A percentile compares a stretch with the other conserved stretches of the same genome.
Evolutionary conservation across 2,797 vertebrate genomes (phyloP).

Genomic region (Phrynocephalus forsythii): DNA sequence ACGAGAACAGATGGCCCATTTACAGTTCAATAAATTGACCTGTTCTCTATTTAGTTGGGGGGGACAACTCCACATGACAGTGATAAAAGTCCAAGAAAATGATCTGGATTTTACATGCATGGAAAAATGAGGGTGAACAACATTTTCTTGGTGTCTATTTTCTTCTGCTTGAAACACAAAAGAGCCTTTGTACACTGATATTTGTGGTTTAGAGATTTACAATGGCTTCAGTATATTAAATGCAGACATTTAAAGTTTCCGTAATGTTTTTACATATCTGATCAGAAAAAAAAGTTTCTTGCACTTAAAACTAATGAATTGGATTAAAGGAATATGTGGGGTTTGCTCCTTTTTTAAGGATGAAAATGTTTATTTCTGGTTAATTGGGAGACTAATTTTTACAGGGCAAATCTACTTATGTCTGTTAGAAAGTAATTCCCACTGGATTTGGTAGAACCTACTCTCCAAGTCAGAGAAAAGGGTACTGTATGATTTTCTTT

Average conservation of each 20-base stretch:
- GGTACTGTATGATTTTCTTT: background rate
- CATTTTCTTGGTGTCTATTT: conserved; percentile 5
- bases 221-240: conserved; percentile 16
- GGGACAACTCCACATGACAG: background rate
- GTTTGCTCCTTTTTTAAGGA: conserved; percentile 67
- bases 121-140: background rate
- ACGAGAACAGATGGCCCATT: background rate
- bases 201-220: conserved; percentile 48
- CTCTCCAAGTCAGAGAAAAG: too few species aligned
- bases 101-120: conserved; percentile 4
- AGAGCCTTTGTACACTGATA: conserved; percentile 15
- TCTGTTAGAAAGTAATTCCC: background rate
- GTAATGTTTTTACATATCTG: conserved; percentile 45
- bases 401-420: background rate
- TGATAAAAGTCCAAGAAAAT: conserved; percentile 27
- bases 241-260: conserved; percentile 28
- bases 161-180: background rate
- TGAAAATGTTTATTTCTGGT: conserved; percentile 74
- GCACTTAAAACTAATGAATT: conserved; percentile 66
- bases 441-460: background rate
- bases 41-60: conserved; percentile 11
- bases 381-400: conserved; percentile 74
- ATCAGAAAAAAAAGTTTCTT: conserved; percentile 59
- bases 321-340: conserved; percentile 62
- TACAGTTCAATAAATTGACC: conserved; percentile 25